Evolutionary conservation across 2,888 invertebrate species (phyloP).

Genomic region (Drosophila barbarae): DNA sequence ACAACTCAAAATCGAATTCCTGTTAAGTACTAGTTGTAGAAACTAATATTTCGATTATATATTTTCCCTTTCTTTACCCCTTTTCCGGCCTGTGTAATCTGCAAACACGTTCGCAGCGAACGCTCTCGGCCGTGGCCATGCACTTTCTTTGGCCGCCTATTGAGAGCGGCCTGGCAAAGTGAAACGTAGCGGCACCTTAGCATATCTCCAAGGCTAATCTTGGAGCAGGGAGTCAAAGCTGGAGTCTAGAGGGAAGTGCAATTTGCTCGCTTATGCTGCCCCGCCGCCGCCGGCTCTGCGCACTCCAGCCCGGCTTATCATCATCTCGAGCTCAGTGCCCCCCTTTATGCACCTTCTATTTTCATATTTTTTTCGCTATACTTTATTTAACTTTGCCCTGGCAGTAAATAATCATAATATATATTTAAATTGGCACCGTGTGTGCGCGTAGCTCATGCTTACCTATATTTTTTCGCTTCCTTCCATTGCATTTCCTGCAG

Average conservation of each 20-base stretch:
- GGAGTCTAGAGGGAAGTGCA: slow-evolving; percentile 37
- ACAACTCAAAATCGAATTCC: fast-evolving
- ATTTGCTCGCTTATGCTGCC: slow-evolving; percentile 55
- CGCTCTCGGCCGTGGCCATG: slow-evolving; percentile 37
- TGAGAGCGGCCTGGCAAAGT: slow-evolving; percentile 34
- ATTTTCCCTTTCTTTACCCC: not conserved
- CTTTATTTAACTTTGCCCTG: slow-evolving; percentile 34
- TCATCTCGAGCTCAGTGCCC: slow-evolving; percentile 28
- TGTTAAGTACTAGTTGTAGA: no score
- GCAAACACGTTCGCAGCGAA: slow-evolving; percentile 40
- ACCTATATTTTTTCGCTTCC: slow-evolving; percentile 21
- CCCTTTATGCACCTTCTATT: slow-evolving; percentile 32
- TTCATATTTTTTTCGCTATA: slow-evolving; percentile 21
- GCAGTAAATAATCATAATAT: slow-evolving; percentile 70
- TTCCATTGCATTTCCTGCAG: slow-evolving; percentile 58
- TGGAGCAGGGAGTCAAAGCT: slow-evolving; percentile 18
- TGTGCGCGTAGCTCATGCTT: slow-evolving; percentile 15
- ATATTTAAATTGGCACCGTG: slow-evolving; percentile 66
- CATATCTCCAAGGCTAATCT: slow-evolving; percentile 69
- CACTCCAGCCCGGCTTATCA: slow-evolving; percentile 18
- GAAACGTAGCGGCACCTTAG: slow-evolving; percentile 50
- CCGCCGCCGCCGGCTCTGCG: not conserved
- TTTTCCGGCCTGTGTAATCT: slow-evolving; percentile 9
- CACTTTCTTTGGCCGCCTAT: slow-evolving; percentile 56
- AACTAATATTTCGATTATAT: not conserved